Evolutionary conservation across 2,797 vertebrate genomes (phyloP).

Genomic region (Rhadinocentrus ornatus): DNA sequence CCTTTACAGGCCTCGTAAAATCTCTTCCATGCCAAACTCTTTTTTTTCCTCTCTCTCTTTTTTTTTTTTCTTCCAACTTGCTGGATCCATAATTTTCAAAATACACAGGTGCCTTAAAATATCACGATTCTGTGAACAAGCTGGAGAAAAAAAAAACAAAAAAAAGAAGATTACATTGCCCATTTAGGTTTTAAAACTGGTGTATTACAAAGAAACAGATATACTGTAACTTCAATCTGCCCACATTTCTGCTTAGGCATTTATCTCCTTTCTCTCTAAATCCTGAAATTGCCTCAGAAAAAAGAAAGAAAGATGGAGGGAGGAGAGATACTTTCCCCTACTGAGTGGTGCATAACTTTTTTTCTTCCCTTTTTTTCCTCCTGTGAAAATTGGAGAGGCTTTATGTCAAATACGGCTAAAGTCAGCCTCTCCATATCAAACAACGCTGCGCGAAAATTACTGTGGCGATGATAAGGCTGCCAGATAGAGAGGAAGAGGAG

Average conservation of each 20-base stretch:
- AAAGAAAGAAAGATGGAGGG: slow-evolving; percentile 6
- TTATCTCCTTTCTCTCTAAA: slow-evolving; percentile 98
- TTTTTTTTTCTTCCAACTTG: slow-evolving; percentile 36
- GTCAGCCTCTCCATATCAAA: slow-evolving; percentile 99
- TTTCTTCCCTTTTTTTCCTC: slow-evolving; percentile 60
- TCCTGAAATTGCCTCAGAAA: slow-evolving; percentile 95
- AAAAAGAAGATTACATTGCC: slow-evolving; percentile 46
- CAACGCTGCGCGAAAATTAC: slow-evolving; percentile 98
- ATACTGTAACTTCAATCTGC: slow-evolving; percentile 82
- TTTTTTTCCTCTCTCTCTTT: slow-evolving; percentile 11
- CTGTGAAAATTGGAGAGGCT: slow-evolving; percentile 98
- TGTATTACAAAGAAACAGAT: slow-evolving; percentile 85
- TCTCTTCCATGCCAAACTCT: slow-evolving; percentile 59
- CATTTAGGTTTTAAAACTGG: slow-evolving; percentile 79
- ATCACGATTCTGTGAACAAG: slow-evolving; percentile 55
- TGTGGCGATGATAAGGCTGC: slow-evolving; percentile 98
- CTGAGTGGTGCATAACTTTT: slow-evolving; percentile 92
- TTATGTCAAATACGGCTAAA: slow-evolving; percentile 99
- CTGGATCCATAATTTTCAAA: slow-evolving; percentile 74
- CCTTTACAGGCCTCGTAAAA: slow-evolving; percentile 73
- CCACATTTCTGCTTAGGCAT: slow-evolving; percentile 86
- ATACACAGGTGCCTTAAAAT: slow-evolving; percentile 74
- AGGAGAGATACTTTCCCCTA: slow-evolving; percentile 80
- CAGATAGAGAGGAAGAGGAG: slow-evolving; percentile 89
- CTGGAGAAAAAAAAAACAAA: slow-evolving; percentile 25